A percentile compares a stretch with the other conserved stretches of the same genome.
phyloP scores from a whole-genome alignment of 2,888 invertebrate species.

The Parnassius orleans region DNA sequence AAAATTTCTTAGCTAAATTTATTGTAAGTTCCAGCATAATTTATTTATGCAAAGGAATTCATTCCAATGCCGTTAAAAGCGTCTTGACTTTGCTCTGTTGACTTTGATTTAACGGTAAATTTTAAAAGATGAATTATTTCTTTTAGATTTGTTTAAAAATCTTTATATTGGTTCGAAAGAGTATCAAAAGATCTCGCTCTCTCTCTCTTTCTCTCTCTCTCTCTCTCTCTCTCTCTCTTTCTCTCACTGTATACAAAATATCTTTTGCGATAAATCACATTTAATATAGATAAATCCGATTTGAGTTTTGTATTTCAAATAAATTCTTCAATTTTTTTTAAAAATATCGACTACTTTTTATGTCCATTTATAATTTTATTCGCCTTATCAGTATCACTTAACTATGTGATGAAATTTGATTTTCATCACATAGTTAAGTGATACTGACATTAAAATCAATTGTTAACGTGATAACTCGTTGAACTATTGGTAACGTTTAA shows the following conservation, averaged over 20 bases:
- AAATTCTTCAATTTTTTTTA: neutral
- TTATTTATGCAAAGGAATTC: conserved; percentile 8
- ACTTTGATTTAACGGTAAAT: conserved; percentile 1
- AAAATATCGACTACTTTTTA: neutral
- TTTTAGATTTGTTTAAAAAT: neutral
- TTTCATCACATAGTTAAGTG: too few relatives aligned
- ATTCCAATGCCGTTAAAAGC: conserved; percentile 11
- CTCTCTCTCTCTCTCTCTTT: too few relatives aligned
- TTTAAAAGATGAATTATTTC: conserved; percentile 5
- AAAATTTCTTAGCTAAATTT: neutral
- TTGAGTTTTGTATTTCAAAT: neutral
- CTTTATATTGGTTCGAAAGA: neutral
- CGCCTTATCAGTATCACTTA: neutral
- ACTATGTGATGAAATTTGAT: neutral
- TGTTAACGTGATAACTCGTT: neutral
- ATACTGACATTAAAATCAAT: too few relatives aligned
- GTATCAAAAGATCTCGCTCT: too few relatives aligned
- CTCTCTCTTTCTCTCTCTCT: too few relatives aligned
- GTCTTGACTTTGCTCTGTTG: conserved; percentile 15
- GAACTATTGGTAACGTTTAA: conserved; percentile 8
- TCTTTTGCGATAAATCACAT: neutral
- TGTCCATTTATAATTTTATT: neutral
- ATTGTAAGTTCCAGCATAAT: conserved; percentile 1
- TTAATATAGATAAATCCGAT: neutral
- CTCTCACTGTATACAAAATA: neutral